Evolutionary conservation across 2,888 invertebrate genomes (phyloP), one percentile per base, ranked within the genome.

Genomic region (Erebia palarica): DNA sequence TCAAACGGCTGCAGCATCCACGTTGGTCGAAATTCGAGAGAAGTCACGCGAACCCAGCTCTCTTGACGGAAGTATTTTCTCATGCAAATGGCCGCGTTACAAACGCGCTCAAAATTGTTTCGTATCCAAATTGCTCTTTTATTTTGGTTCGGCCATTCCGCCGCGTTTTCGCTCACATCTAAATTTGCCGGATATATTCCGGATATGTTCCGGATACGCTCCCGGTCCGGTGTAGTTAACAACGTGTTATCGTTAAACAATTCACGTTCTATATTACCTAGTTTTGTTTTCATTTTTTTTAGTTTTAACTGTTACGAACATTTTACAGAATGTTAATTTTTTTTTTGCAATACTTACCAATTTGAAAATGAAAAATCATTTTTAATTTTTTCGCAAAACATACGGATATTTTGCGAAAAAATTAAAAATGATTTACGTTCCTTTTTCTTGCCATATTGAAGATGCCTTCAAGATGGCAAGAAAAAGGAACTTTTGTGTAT

Each of bases 91-190:
- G 61, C 53, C 63, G 66, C 44, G 68, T 66, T 61, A 64, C 69
- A 63, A 70, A 71, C 68, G 69, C 66, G 68, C 53, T 70, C 66
- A 42, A 60, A 72, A 73, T 73, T 71, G 71, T 73, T 71, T 58
- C 66, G 61, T 57, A 57, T 71, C 66, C 44, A 68, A 73, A 71
- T 71, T 71, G 69, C 70, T 69, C 71, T 69, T 71, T 66, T 73
- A 64, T 73, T 68, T 65, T 59, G 27, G 66, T 66, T 58, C 66
- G 68, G 51, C 57, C 68, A 60, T 71, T 73, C 59, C 65, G 53
- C 60, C 65, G 18, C 60, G 64, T 70, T 73, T 65, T 58, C 66
- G 66, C 27, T 66, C 58, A 66, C 66, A 57, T 57, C 66, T 58
- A 66, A 58, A 66, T 66, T 66, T 47, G 66, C 57, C 66, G 66